Base-by-base conservation (phyloP, 2,113 vertebrate species). In the Rhinolophus sinicus region DNA sequence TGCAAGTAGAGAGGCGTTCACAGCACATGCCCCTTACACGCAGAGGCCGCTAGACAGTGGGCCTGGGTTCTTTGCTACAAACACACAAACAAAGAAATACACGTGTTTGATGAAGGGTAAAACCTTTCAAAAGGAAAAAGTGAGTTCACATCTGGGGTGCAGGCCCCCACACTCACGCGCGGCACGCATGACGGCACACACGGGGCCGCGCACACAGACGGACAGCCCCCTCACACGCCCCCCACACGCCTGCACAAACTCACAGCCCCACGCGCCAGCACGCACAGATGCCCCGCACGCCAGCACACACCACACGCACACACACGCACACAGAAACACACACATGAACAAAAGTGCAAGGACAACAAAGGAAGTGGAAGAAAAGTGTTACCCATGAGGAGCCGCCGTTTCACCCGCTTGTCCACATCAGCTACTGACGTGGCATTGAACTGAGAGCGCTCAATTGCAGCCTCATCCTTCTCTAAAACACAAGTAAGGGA, bases 361-460 rank as follows among this genome's bases (percentile, higher is more conserved):
- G 98, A 99, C 99, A 99, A 99, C 99, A 99, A 99, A 99, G 99
- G 99, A 99, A 99, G 99, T 99, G 99, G 99, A 99, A 99, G 99
- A 99, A 99, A 99, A 99, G 99, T 99, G 99, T 99, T 99, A 99
- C 99, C 99, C 99, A 99, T 99, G 99, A 99, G 99, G 98, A 99
- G 99, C 98, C 99, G 99, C 99, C 99, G 99, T 99, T 99, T 99
- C 99, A 99, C 99, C 99, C 99, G 99, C 99, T 99, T 99, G 99
- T 99, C 99, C 99, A 99, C 99, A 99, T 99, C 99, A 99, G 99
- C 99, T 99, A 99, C 99, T 99, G 99, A 99, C 99, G 99, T 99
- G 99, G 99, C 98, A 99, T 99, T 99, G 99, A 99, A 99, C 99
- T 99, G 99, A 99, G 99, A 99, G 99, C 99, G 99, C 99, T 99